A percentile compares a stretch with the other conserved stretches of the same genome.
These are phyloP conservation scores for Chloroclysta siterata DNA, from an alignment of 2,888 invertebrate species.

Conservation along the genomic window DNA sequence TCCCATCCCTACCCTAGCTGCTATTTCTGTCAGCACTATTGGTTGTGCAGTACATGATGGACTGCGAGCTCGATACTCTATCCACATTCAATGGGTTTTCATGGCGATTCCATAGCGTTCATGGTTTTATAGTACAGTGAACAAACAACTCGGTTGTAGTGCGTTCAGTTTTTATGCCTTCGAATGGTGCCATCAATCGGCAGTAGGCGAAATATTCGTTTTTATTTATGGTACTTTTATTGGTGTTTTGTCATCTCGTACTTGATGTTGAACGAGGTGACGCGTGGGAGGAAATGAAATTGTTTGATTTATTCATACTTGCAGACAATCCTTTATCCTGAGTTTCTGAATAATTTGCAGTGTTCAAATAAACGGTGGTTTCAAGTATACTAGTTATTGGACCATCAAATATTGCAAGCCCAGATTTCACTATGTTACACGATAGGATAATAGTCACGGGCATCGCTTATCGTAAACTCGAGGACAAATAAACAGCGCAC, in stretches of 20 bases:
- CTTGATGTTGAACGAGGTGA: constrained; percentile 7
- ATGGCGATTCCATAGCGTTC: constrained; percentile 37
- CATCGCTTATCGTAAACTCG: constrained; percentile 32
- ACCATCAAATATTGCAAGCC: not conserved
- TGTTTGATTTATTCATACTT: constrained; percentile 22
- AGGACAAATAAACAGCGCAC: constrained; percentile 40
- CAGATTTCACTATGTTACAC: not conserved
- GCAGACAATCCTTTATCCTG: not conserved
- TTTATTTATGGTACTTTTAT: constrained; percentile 42
- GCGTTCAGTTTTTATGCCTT: constrained; percentile 28
- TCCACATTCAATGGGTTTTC: constrained; percentile 39
- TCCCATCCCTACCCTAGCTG: constrained; percentile 34
- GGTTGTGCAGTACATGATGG: constrained; percentile 58
- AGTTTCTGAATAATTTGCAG: not conserved
- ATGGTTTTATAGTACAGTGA: constrained; percentile 38
- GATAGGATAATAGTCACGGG: not conserved
- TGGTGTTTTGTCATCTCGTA: constrained; percentile 29
- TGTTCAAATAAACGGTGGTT: not conserved
- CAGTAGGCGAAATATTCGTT: constrained; percentile 38
- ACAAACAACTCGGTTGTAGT: constrained; percentile 27
- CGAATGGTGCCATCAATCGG: constrained; percentile 40
- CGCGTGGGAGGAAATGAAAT: constrained; percentile 23
- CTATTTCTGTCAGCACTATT: constrained; percentile 54
- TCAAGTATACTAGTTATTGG: too few relatives aligned
- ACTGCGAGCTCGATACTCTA: constrained; percentile 56